Conservation (phyloP, 2,113 vertebrate genomes). For the Octodon degus region DNA sequence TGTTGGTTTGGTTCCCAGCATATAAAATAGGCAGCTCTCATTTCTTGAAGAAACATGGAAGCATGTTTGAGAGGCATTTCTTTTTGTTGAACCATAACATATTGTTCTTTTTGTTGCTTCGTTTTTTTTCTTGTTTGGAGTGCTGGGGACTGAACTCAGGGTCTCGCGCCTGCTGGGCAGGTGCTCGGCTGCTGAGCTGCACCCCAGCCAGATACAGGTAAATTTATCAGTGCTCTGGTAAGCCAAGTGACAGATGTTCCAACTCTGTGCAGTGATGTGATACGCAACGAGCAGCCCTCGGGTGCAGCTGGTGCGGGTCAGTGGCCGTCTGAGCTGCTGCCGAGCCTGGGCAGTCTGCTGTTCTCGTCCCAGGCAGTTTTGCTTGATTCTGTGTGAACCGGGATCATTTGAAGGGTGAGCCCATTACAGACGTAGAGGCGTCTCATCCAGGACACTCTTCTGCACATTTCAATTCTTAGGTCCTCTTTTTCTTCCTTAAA, state of each 20-base stretch:
- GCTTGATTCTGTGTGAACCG: background rate
- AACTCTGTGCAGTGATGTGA: background rate
- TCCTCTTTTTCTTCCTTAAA: constrained; percentile 15
- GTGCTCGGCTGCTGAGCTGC: background rate
- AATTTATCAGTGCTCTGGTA: background rate
- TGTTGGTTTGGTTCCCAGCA: background rate
- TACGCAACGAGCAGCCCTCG: background rate
- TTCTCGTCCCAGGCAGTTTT: background rate
- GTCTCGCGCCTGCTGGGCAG: background rate
- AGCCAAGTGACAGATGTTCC: background rate
- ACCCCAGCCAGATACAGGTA: background rate
- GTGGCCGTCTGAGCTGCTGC: background rate
- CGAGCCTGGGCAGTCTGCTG: background rate
- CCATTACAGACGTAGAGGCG: background rate
- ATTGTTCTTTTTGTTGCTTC: background rate
- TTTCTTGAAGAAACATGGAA: background rate
- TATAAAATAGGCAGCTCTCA: background rate
- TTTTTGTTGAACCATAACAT: background rate
- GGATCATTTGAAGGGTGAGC: background rate
- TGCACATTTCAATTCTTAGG: background rate
- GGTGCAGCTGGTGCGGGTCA: background rate
- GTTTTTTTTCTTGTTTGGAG: background rate
- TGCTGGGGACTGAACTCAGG: background rate
- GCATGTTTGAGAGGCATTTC: background rate
- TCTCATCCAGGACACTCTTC: background rate